Evolutionary conservation across 1,140 invertebrate species (phyloP), one percentile per base, ranked within the genome.

Genomic region (Calephelis nemesis): DNA sequence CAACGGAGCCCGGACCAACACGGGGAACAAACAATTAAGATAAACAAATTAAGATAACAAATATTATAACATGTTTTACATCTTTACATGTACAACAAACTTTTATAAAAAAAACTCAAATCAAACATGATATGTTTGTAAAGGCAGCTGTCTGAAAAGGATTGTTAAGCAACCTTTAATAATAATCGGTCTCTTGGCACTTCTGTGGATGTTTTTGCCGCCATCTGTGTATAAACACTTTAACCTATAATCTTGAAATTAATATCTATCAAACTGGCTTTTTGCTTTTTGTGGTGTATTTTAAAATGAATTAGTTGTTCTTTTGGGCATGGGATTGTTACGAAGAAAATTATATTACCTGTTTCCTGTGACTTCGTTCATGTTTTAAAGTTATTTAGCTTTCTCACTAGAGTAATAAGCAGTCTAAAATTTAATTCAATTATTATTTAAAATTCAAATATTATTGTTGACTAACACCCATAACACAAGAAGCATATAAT

Each of bases 81-180:
- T 8, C 42, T 8, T 45, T n/a, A 39, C 19, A 30, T 39, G 11
- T 30, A 54, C 15, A 54, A 54, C n/a, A 54, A 39, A 60, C 54
- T 30, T 42, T 13, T 68, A 50, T 7, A 6, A 9, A 50, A 54
- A 58, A 63, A 52, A 72, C 65, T 74, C 68, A 76, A 79, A 80
- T 79, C 73, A 84, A 82, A 88, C 73, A 83, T 84, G 88, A 88
- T 88, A 88, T 90, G 87, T 88, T 90, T 90, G 85, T 84, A 82
- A 67, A 88, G 84, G 87, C 88, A 90, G 85, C 76, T 89, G 88
- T 85, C 83, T 83, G 81, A 78, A 73, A 68, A 83, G 76, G 76
- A 80, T 82, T 74, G 80, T 82, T 73, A 82, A 71, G 76, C 65
- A 78, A 79, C 82, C 79, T 81, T 75, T 82, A 83, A 87, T 88